Percentiles rank a stretch among this genome's conserved stretches.
phyloP scores from a whole-genome alignment of 2,888 invertebrate genomes.

The Aspidiotus rigidus region DNA sequence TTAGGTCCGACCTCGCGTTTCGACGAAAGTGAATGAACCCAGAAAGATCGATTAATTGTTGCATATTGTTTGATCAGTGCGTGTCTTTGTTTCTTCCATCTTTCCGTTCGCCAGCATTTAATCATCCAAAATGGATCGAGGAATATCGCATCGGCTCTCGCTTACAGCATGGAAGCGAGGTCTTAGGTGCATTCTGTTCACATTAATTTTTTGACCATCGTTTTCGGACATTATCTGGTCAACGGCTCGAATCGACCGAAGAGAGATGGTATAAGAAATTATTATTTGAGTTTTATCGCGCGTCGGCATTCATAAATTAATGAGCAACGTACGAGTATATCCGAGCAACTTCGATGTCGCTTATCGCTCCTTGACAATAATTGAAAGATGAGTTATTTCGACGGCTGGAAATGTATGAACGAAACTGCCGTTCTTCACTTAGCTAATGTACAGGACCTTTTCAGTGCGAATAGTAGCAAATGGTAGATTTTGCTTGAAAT shows the following conservation, averaged over 20 bases:
- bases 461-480: slow-evolving; percentile 8
- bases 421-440: slow-evolving; percentile 24
- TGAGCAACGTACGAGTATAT: background rate
- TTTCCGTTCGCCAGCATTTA: too few species aligned
- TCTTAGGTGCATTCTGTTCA: too few species aligned
- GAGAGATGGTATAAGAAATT: background rate
- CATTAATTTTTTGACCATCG: too few species aligned
- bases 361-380: slow-evolving; percentile 20
- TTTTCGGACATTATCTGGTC: too few species aligned
- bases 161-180: too few species aligned
- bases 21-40: too few species aligned
- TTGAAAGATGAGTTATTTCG: slow-evolving; percentile 30
- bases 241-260: slow-evolving; percentile 2
- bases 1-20: too few species aligned
- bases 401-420: slow-evolving; percentile 24
- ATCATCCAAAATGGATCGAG: too few species aligned
- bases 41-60: too few species aligned
- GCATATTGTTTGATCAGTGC: too few species aligned
- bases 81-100: too few species aligned
- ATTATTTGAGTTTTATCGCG: slow-evolving; percentile 11
- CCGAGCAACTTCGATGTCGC: background rate
- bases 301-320: slow-evolving; percentile 19
- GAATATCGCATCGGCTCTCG: too few species aligned
- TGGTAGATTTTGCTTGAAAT: slow-evolving; percentile 13
- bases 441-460: slow-evolving; percentile 11